Conservation (phyloP, 2,113 vertebrate species). For the Chloropsis hardwickii region DNA sequence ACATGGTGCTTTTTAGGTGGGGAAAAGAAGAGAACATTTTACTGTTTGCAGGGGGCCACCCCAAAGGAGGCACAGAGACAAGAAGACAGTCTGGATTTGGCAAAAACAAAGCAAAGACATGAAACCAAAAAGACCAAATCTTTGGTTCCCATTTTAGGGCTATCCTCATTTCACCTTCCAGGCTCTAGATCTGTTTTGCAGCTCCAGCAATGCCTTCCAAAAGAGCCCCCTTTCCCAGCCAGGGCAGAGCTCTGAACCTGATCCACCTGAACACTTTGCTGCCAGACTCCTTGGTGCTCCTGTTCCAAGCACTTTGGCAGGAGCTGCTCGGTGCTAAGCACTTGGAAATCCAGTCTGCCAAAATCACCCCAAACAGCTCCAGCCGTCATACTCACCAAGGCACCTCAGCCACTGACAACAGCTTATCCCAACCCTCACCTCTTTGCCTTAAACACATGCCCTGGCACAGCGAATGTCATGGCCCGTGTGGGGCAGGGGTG, state of each 20-base stretch:
- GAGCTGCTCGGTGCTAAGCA: not conserved
- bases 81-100: not conserved
- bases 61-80: not conserved
- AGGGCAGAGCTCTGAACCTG: not conserved
- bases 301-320: not conserved
- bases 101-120: not conserved
- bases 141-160: fast-evolving
- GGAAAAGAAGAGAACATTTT: not conserved
- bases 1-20: not conserved
- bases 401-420: not conserved
- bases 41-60: not conserved
- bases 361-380: not conserved
- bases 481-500: fast-evolving
- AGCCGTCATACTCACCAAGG: not conserved
- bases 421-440: not conserved
- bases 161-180: not conserved
- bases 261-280: not conserved
- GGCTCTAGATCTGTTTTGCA: not conserved
- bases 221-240: not conserved
- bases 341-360: not conserved
- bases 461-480: not conserved
- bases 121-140: not conserved
- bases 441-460: not conserved
- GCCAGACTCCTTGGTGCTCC: not conserved
- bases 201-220: not conserved